Conservation (phyloP, 1,140 invertebrate species). For the Chironomus striatipennis region DNA sequence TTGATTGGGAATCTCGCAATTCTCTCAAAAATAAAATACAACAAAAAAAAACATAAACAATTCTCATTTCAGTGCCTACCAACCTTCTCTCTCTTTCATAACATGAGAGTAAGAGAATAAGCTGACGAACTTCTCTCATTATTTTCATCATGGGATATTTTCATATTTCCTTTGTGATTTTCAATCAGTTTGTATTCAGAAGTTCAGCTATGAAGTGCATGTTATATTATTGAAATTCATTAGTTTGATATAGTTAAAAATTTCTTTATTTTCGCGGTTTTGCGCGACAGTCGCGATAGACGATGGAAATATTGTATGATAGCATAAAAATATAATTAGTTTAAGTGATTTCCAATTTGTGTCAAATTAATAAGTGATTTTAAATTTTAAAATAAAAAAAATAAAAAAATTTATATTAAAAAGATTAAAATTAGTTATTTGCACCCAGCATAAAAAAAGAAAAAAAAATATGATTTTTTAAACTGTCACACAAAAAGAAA, state of each 20-base stretch:
- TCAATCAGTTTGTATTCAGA: too few relatives aligned
- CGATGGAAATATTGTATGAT: background rate
- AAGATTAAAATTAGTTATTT: background rate
- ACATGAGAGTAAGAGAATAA: too few relatives aligned
- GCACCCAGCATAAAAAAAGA: background rate
- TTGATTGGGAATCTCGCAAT: too few relatives aligned
- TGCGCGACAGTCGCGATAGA: background rate
- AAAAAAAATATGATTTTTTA: constrained; percentile 12
- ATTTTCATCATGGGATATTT: too few relatives aligned
- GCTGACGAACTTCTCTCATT: too few relatives aligned
- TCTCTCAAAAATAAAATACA: too few relatives aligned
- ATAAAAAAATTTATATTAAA: background rate
- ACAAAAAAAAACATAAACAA: too few relatives aligned
- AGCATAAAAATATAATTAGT: constrained; percentile 10
- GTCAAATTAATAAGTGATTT: constrained; percentile 10
- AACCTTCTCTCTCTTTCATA: too few relatives aligned
- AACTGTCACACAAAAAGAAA: background rate
- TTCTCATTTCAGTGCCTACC: too few relatives aligned
- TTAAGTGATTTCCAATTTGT: constrained; percentile 13
- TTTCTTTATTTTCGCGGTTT: constrained; percentile 1
- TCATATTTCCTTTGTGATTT: too few relatives aligned
- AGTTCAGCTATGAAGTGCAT: background rate
- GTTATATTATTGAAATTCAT: constrained; percentile 5
- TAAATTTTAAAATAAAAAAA: background rate
- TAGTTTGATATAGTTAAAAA: constrained; percentile 9